Evolutionary conservation across 2,888 invertebrate genomes (phyloP), one percentile per base, ranked within the genome.

Genomic region (Morpho achilles): DNA sequence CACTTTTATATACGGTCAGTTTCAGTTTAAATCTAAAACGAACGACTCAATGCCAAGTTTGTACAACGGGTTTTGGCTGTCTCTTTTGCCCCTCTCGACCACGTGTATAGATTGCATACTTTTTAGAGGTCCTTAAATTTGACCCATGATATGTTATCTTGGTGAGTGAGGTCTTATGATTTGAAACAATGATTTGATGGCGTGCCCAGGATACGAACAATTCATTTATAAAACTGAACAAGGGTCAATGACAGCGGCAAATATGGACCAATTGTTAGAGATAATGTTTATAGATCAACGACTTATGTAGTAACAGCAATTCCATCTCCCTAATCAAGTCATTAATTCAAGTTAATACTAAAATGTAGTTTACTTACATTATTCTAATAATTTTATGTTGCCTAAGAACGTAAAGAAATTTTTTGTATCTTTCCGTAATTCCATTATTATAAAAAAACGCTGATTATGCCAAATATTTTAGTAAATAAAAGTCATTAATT

Each of bases 1-100:
- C 7, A 1, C 32, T 7, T 40, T 16, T 8, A 9, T 6, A 56
- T 64, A 79, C 63, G 69, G 69, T 66, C 61, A 66, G 66, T 75
- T 73, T 67, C 23, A 55, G 47, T 44, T 63, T 10, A 41, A 49
- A 8, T 10, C 50, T 48, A 39, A 56, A 7, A 46, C 62, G 67
- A 67, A 70, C 73, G 80, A 80, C 85, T 86, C 84, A 84, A 76
- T 85, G 85, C 85, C 87, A 88, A 87, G 87, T 85, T 85, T 84
- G 82, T 76, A 79, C 76, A 80, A 86, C 84, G 79, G 79, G 82
- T 85, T 86, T 82, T 73, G 68, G 71, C 72, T 68, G 70, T 84
- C 79, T 80, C 80, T 74, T 71, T 79, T 77, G 73, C 70, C 69
- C 74, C 67, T 71, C 68, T 67, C 67, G 68, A 78, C 76, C 84